These are phyloP conservation scores for Lottia scabra DNA, from an alignment of 2,888 invertebrate species.

Conservation along the genomic window DNA sequence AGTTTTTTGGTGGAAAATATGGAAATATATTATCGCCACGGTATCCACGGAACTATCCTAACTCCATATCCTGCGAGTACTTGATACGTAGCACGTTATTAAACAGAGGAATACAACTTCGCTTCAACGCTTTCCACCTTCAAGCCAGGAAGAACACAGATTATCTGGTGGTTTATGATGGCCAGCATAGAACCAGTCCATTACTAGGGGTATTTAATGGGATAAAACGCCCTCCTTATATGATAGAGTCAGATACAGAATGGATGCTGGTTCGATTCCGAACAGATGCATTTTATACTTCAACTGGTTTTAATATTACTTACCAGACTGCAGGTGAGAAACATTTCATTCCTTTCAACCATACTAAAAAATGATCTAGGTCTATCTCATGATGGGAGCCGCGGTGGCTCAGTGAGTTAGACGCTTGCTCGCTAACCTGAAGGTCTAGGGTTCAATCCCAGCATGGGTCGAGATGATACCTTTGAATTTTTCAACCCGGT, in stretches of 20 bases:
- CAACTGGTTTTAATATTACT: conserved; percentile 50
- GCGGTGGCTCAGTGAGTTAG: no score
- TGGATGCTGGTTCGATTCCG: conserved; percentile 43
- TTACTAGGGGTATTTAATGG: conserved; percentile 43
- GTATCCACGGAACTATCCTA: conserved; percentile 40
- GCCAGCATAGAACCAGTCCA: conserved; percentile 30
- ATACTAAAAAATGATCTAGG: no score
- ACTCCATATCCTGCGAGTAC: conserved; percentile 45
- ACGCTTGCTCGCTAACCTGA: no score
- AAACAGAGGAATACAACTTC: conserved; percentile 38
- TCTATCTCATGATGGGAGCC: no score
- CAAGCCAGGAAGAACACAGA: conserved; percentile 37
- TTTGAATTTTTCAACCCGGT: no score
- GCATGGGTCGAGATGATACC: no score
- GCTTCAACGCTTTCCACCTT: conserved; percentile 33
- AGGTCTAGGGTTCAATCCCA: no score
- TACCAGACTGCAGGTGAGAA: conserved; percentile 52
- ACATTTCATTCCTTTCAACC: background rate
- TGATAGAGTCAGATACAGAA: conserved; percentile 43
- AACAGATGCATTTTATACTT: conserved; percentile 29
- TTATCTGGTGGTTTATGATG: conserved; percentile 47
- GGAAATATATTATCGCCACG: conserved; percentile 47
- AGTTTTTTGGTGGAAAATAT: conserved; percentile 22
- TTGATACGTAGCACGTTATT: conserved; percentile 33
- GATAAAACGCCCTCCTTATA: conserved; percentile 27